phyloP scores from a whole-genome alignment of 2,797 vertebrate species.

The Mastacembelus armatus region DNA sequence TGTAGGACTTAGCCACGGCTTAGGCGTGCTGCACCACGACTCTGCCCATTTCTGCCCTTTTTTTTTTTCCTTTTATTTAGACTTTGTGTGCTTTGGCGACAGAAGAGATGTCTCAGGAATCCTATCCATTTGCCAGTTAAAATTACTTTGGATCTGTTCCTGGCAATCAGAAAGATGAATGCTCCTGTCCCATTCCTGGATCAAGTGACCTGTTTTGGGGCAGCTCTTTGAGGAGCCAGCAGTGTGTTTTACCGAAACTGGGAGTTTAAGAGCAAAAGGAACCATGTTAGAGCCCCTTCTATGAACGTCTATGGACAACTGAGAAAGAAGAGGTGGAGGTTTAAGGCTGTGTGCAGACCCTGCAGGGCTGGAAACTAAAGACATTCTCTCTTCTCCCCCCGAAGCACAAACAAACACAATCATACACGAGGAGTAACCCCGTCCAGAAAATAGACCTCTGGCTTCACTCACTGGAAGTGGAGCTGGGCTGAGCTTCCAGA shows the following conservation, averaged over 20 bases:
- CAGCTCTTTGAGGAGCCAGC: slow-evolving; percentile 41
- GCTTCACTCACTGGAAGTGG: slow-evolving; percentile 70
- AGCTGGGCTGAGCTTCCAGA: slow-evolving; percentile 56
- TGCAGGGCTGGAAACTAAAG: slow-evolving; percentile 68
- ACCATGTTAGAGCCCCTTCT: slow-evolving; percentile 63
- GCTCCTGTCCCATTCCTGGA: slow-evolving; percentile 60
- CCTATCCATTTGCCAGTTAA: slow-evolving; percentile 76
- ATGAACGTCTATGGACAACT: slow-evolving; percentile 50
- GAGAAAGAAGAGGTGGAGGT: slow-evolving; percentile 43
- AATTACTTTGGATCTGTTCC: slow-evolving; percentile 83
- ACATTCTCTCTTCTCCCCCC: slow-evolving; percentile 58
- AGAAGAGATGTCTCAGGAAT: slow-evolving; percentile 81
- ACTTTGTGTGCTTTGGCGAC: slow-evolving; percentile 82
- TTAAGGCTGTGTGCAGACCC: slow-evolving; percentile 55
- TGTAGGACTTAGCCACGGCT: slow-evolving; percentile 74
- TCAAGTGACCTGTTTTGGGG: slow-evolving; percentile 60
- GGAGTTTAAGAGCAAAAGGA: slow-evolving; percentile 56
- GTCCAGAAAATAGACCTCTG: slow-evolving; percentile 76
- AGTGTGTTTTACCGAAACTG: slow-evolving; percentile 57
- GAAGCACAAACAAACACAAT: slow-evolving; percentile 82
- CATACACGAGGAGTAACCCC: slow-evolving; percentile 66
- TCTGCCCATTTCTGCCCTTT: slow-evolving; percentile 68
- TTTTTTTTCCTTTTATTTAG: slow-evolving; percentile 79
- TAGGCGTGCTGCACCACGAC: slow-evolving; percentile 69
- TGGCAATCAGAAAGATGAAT: slow-evolving; percentile 72